Evolutionary conservation across 2,888 invertebrate genomes (phyloP).

Genomic region (Ceraclea dissimilis): DNA sequence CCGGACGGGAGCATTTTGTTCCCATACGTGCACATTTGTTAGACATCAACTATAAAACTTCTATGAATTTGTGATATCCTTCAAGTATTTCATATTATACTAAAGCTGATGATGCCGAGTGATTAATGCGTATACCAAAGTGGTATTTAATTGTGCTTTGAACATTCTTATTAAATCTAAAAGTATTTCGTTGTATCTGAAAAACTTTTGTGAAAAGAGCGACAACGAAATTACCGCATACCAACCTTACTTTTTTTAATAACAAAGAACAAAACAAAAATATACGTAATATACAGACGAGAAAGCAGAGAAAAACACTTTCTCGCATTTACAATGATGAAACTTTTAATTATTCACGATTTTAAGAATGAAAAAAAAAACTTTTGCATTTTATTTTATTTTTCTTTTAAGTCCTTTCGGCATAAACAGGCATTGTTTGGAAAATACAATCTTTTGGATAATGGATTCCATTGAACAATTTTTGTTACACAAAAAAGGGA

Average conservation of each 20-base stretch:
- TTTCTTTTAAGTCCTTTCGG: neutral
- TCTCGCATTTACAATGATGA: neutral
- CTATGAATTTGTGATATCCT: too few relatives aligned
- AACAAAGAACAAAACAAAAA: conserved; percentile 2
- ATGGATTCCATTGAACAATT: neutral
- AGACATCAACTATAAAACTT: too few relatives aligned
- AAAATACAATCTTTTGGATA: neutral
- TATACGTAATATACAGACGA: neutral
- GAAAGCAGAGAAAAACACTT: neutral
- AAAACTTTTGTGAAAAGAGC: neutral
- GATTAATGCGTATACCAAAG: too few relatives aligned
- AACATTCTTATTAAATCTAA: too few relatives aligned
- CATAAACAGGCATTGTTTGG: neutral
- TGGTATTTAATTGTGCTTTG: too few relatives aligned
- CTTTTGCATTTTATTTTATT: neutral
- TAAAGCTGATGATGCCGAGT: too few relatives aligned
- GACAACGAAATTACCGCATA: neutral
- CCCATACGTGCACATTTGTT: too few relatives aligned
- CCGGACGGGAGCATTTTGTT: too few relatives aligned
- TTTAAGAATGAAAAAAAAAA: neutral
- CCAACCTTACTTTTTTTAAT: neutral
- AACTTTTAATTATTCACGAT: conserved; percentile 1
- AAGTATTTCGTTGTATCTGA: too few relatives aligned
- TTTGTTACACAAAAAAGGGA: neutral
- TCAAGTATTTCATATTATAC: too few relatives aligned